Conservation (phyloP, 2,888 invertebrate species). For the Dryococelus australis region DNA sequence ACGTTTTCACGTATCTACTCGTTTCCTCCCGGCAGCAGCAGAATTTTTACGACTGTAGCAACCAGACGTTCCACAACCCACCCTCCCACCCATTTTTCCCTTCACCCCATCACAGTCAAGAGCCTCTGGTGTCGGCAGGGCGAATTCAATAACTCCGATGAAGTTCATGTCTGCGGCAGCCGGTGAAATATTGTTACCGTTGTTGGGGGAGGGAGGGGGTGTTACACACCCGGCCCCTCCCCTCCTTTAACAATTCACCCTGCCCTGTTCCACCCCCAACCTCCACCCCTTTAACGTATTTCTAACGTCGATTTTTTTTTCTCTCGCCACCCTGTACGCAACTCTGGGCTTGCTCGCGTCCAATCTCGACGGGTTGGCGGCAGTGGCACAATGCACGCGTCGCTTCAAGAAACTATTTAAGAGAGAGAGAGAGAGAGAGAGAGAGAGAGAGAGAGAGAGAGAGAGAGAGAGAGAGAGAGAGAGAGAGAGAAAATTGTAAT, state of each 20-base stretch:
- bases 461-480: neutral
- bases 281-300: neutral
- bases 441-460: neutral
- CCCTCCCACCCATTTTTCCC: neutral
- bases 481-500: neutral
- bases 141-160: conserved; percentile 1
- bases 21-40: neutral
- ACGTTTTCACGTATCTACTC: neutral
- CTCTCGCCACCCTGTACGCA: neutral
- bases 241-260: neutral
- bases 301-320: neutral
- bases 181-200: neutral
- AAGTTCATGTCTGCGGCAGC: conserved; percentile 2
- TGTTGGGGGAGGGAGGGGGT: neutral
- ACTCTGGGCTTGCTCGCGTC: neutral
- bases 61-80: neutral
- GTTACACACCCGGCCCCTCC: neutral
- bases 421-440: neutral
- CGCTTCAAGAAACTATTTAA: neutral
- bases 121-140: conserved; percentile 3
- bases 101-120: neutral
- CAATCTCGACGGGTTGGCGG: conserved; percentile 1
- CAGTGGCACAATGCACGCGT: neutral
- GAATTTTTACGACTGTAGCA: neutral
- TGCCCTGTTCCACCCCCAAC: neutral